phyloP scores from a whole-genome alignment of 2,888 invertebrate genomes.

The Synergus laeviventris region DNA sequence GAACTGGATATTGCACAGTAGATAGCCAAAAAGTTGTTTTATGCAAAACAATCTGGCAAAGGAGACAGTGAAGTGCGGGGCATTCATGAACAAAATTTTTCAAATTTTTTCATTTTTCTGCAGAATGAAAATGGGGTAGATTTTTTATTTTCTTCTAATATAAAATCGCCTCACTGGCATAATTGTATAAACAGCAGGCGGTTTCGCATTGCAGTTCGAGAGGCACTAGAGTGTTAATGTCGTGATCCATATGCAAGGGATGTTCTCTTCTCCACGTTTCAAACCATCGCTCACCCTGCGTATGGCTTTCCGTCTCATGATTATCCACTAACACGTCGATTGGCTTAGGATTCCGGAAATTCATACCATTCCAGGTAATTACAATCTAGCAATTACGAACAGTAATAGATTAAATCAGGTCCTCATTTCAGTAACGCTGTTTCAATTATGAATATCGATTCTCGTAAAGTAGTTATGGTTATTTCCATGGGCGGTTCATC shows the following conservation, averaged over 20 bases:
- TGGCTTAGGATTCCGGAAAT: background rate
- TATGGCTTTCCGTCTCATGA: conserved; percentile 16
- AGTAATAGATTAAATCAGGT: background rate
- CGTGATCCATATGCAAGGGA: conserved; percentile 1
- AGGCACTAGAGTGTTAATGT: conserved; percentile 10
- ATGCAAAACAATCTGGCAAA: background rate
- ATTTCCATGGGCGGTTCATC: background rate
- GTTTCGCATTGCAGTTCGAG: background rate
- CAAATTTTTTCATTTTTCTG: background rate
- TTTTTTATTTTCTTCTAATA: background rate
- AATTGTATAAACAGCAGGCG: conserved; percentile 7
- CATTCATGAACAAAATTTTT: background rate
- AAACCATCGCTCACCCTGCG: background rate
- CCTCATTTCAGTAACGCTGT: background rate
- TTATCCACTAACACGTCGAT: conserved; percentile 22
- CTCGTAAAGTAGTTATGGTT: background rate
- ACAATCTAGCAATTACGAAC: background rate
- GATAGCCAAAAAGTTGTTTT: background rate
- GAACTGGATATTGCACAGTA: background rate
- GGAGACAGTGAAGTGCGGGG: no score
- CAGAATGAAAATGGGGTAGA: background rate
- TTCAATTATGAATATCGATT: background rate
- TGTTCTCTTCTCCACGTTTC: conserved; percentile 4
- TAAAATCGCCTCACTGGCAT: background rate
- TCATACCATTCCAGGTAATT: background rate